Base-by-base conservation (phyloP, 2,797 vertebrate genomes). In the Ctenosaura bakeri region DNA sequence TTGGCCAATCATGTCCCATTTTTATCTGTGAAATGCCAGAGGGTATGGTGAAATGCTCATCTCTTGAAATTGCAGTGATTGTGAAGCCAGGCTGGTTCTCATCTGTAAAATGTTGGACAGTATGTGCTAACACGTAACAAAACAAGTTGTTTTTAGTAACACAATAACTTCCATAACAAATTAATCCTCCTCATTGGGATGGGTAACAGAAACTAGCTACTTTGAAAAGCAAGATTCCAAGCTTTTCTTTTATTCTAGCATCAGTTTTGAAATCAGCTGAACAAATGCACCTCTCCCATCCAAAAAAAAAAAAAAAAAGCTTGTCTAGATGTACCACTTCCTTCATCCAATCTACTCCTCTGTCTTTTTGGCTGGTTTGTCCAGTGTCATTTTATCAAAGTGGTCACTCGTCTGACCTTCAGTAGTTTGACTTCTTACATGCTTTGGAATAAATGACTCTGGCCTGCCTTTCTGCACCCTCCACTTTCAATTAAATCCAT, bases 401-500 rank as follows among this genome's bases (percentile, higher is more conserved):
- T 80, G 78, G 35, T 35, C 10, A 88, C 89, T 94, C 92, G 83
- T 85, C 0, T 0, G 91, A 85, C 93, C 87, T 94, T 94, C 94
- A 95, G 64, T 69, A 0, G 93, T 93, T 85, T 76, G 54, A 95
- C 90, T 96, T 93, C 94, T 94, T 95, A 95, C 91, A 92, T 0
- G 13, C 95, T 96, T 93, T 95, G 96, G 94, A 97, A 95, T 93
- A 95, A 96, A 93, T 86, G 92, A 89, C 92, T 80, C 3, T 79
- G 8, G 91, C 90, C 94, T 94, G 90, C 92, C 92, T 96, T 95
- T 92, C 94, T 90, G 22, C 90, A 89, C 95, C 94, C 93, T 97
- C 92, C 91, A 94, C 96, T 97, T 97, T 97, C 96, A 97, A 96
- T 97, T 97, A 96, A 96, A 96, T 96, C 95, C 96, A 97, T 96